phyloP scores from a whole-genome alignment of 1,140 invertebrate species.

The Lordiphosa mommai region DNA sequence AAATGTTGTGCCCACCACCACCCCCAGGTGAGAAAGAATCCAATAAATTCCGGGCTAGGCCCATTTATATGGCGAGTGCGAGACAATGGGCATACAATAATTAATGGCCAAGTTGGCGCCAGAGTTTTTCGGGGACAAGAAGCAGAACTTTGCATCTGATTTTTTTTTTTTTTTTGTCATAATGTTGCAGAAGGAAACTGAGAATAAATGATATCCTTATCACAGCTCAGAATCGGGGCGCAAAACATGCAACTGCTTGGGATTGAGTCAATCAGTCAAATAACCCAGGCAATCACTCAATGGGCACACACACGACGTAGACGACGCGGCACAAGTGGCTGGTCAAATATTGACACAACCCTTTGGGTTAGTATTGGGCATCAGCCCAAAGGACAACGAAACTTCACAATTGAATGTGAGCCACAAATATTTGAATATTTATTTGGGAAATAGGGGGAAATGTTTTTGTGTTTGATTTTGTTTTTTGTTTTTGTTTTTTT shows the following conservation, averaged over 20 bases:
- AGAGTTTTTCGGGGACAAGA: slow-evolving; percentile 22
- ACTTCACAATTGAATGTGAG: slow-evolving; percentile 57
- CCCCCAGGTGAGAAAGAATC: slow-evolving; percentile 59
- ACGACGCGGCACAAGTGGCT: slow-evolving; percentile 48
- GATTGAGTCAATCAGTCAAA: slow-evolving; percentile 56
- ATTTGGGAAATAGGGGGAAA: background rate
- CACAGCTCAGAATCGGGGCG: slow-evolving; percentile 32
- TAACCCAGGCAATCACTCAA: slow-evolving; percentile 60
- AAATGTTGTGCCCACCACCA: slow-evolving; percentile 4
- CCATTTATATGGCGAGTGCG: slow-evolving; percentile 26
- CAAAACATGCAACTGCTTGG: slow-evolving; percentile 7
- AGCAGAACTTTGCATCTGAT: slow-evolving; percentile 42
- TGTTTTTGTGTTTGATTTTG: background rate
- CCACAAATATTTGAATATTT: slow-evolving; percentile 56
- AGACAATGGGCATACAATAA: slow-evolving; percentile 65
- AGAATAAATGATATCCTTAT: slow-evolving; percentile 34
- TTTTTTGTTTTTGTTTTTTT: background rate
- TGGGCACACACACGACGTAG: slow-evolving; percentile 43
- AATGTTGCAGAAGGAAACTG: too few relatives aligned
- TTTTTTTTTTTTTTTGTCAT: slow-evolving; percentile 3
- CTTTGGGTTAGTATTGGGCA: slow-evolving; percentile 21
- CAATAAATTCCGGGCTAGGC: slow-evolving; percentile 39
- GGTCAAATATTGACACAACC: slow-evolving; percentile 59
- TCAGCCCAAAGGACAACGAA: slow-evolving; percentile 24
- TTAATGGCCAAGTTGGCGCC: slow-evolving; percentile 71